Evolutionary conservation across 2,888 invertebrate genomes (phyloP), one percentile per base, ranked within the genome.

Genomic region (Cepaea hortensis): DNA sequence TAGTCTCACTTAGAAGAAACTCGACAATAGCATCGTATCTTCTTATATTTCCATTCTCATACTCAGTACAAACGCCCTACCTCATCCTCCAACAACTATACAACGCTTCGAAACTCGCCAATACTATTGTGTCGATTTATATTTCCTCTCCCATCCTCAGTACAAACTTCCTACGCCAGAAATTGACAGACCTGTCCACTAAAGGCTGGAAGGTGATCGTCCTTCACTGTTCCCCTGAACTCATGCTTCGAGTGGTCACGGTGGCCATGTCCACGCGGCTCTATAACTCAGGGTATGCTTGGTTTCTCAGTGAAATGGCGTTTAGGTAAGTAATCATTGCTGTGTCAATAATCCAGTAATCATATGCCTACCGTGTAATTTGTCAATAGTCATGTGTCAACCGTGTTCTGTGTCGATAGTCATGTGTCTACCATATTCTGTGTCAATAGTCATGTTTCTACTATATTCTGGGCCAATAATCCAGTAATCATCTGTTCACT

Each of bases 201-300:
- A 88, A 76, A 23, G 88, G 88, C 35, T 89, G 88, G 88, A 90
- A 88, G 84, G 80, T 92, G 61, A 88, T 92, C 79, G 88, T 92
- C 7, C 82, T 92, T 46, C 91, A 92, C 87, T 89, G 89, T 84
- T 87, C 90, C 46, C 88, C 89, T 0, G 79, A 85, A 4, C 88
- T 91, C 76, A 90, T 90, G 87, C 65, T 86, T 35, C 77, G 89
- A 3, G 87, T 94, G 48, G 86, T 92, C 72, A 77, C 84, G 3
- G 87, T 90, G 3, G 91, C 92, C n/a, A 62, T 88, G 23, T 83
- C 89, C 23, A 87, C 91, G 65, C 88, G 89, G 4, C 90, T 92
- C 68, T 91, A 91, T 73, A 90, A 89, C n/a, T 86, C 89, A 6
- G 93, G 93, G 0, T 92, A 91, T 88, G 92, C 92, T 15, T 93